Base-by-base conservation (phyloP, 1,140 invertebrate species). In the Drosophila sproati region DNA sequence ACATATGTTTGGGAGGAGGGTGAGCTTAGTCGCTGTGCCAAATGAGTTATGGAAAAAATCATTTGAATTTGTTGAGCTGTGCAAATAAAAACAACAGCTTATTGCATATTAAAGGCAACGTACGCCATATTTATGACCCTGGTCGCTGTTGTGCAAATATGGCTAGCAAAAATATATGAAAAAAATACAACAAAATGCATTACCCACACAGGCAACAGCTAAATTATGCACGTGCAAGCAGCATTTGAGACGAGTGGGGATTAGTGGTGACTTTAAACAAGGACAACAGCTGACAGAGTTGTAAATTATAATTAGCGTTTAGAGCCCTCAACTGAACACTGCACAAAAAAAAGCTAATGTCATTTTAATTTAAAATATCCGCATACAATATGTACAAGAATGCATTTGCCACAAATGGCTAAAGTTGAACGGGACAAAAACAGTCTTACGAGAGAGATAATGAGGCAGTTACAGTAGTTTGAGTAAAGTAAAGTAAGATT, bases 61-160 rank as follows among this genome's bases (percentile, higher is more conserved):
- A 62, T 55, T 70, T 66, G 66, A 56, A 74, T 74, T 70, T 62
- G 71, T 62, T 70, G 66, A 69, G 56, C 64, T 74, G 56, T 57
- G 66, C 62, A 70, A 70, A 74, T 55, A 74, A 68, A 54, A 62
- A 62, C 56, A 70, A 50, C 41, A 55, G 57, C 66, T 74, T 56
- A 69, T 62, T 74, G 72, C 67, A 74, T 74, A 74, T 74, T 74
- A 51, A 74, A 74, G 39, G 56, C 66, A 39, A 68, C 63, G 55
- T 51, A 54, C 71, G 28, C 5, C 34, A 51, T 52, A 68, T 51
- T 60, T 35, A 55, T 56, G 72, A 59, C 71, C 64, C 64, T 73
- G 66, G 59, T 57, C 31, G 61, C 20, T 32, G 43, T 51, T 74
- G 66, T 70, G 72, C 57, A 74, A 74, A 74, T 63, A 74, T 70